These are phyloP conservation scores for Seriola rivoliana DNA, from an alignment of 2,113 vertebrate genomes.

Conservation along the genomic window DNA sequence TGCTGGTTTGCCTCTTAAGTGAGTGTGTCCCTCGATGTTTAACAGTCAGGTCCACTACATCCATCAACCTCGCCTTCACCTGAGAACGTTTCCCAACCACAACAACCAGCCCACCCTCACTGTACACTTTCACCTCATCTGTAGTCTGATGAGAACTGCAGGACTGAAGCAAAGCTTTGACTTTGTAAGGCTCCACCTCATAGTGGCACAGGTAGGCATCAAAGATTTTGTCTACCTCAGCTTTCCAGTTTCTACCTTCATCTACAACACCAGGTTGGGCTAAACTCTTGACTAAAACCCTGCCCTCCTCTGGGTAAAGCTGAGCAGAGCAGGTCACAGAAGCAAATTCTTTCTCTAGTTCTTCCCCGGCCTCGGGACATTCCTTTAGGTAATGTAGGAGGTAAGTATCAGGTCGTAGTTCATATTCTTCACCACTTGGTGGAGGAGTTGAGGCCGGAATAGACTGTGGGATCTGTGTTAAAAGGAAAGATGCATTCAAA, in stretches of 20 bases:
- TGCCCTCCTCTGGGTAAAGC: conserved; percentile 44
- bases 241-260: conserved; percentile 22
- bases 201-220: conserved; percentile 24
- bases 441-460: neutral
- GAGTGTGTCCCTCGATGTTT: neutral
- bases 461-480: conserved; percentile 18
- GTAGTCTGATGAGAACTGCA: rapidly evolving
- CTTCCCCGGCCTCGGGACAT: conserved; percentile 6
- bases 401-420: conserved; percentile 16
- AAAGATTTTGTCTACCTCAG: conserved; percentile 23
- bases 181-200: conserved; percentile 27
- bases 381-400: conserved; percentile 59
- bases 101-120: conserved; percentile 2
- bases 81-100: conserved; percentile 43
- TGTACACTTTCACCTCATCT: conserved; percentile 42
- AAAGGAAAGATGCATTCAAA: conserved; percentile 8
- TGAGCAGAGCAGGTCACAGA: conserved; percentile 30
- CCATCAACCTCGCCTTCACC: conserved; percentile 15
- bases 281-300: neutral
- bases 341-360: conserved; percentile 3
- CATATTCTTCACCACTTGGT: conserved; percentile 23
- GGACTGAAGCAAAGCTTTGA: conserved; percentile 47
- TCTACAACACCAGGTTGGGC: neutral
- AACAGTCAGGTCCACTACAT: neutral
- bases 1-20: conserved; percentile 15